Evolutionary conservation across 2,888 invertebrate species (phyloP).

Genomic region (Antheraea assamensis): DNA sequence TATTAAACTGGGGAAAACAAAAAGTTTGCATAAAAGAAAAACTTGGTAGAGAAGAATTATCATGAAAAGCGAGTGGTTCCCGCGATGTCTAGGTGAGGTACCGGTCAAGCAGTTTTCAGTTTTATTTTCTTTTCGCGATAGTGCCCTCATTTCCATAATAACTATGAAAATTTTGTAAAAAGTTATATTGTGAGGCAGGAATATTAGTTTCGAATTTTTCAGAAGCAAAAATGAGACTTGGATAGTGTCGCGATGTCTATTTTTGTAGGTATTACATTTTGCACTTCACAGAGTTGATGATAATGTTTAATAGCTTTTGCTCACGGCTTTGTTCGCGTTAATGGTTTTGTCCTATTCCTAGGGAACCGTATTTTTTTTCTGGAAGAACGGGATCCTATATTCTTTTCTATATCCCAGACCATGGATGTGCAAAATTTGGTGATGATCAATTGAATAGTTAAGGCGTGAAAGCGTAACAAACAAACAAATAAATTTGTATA

Average conservation of each 20-base stretch:
- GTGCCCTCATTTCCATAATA: conserved; percentile 12
- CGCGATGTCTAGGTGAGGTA: conserved; percentile 20
- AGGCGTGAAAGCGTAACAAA: too few species aligned
- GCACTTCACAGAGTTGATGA: too few species aligned
- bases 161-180: conserved; percentile 7
- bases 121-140: conserved; percentile 20
- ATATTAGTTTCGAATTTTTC: conserved; percentile 16
- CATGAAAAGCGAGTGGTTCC: conserved; percentile 62
- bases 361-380: too few species aligned
- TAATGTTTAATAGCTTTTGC: too few species aligned
- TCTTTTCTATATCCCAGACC: too few species aligned
- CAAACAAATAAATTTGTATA: too few species aligned
- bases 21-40: conserved; percentile 63
- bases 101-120: conserved; percentile 17
- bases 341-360: too few species aligned
- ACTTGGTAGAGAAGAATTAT: conserved; percentile 61
- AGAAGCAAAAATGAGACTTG: not conserved
- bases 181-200: conserved; percentile 28
- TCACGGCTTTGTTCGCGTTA: too few species aligned
- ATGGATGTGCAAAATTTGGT: too few species aligned
- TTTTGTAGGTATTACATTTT: not conserved
- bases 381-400: too few species aligned
- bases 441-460: too few species aligned
- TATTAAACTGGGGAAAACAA: conserved; percentile 69
- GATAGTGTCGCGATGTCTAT: not conserved